Evolutionary conservation across 2,888 invertebrate species (phyloP).

Genomic region (Poecilus cupreus): DNA sequence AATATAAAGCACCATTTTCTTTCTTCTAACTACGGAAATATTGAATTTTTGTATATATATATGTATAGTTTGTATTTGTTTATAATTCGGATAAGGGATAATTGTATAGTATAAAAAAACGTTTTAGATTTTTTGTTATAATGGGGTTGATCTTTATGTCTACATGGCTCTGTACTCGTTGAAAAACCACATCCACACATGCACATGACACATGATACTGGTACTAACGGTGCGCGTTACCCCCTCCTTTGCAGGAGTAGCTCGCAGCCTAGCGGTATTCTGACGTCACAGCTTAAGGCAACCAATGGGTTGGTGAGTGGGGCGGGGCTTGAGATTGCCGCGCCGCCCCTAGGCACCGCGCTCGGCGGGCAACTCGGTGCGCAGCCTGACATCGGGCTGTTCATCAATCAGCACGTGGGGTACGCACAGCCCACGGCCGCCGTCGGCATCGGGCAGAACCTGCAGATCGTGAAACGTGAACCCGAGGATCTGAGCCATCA

Average conservation of each 20-base stretch:
- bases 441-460: constrained; percentile 75
- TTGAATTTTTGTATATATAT: no score
- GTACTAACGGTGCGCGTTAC: constrained; percentile 43
- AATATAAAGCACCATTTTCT: no score
- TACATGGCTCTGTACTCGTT: background rate
- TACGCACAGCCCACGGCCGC: constrained; percentile 73
- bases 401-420: constrained; percentile 79
- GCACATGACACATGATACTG: background rate
- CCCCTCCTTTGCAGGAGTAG: constrained; percentile 70
- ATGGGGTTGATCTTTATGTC: no score
- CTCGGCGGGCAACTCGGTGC: constrained; percentile 78
- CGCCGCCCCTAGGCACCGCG: constrained; percentile 71
- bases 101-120: no score
- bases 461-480: constrained; percentile 85
- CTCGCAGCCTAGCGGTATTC: constrained; percentile 74
- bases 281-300: constrained; percentile 82
- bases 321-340: constrained; percentile 76
- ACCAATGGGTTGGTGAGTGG: constrained; percentile 83
- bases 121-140: no score
- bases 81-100: no score
- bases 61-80: no score
- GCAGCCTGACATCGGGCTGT: constrained; percentile 74
- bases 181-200: no score
- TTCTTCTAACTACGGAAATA: no score
- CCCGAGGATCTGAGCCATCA: constrained; percentile 87